Evolutionary conservation across 2,797 vertebrate species (phyloP), one percentile per base, ranked within the genome.

Genomic region (Enteromius fasciolatus): DNA sequence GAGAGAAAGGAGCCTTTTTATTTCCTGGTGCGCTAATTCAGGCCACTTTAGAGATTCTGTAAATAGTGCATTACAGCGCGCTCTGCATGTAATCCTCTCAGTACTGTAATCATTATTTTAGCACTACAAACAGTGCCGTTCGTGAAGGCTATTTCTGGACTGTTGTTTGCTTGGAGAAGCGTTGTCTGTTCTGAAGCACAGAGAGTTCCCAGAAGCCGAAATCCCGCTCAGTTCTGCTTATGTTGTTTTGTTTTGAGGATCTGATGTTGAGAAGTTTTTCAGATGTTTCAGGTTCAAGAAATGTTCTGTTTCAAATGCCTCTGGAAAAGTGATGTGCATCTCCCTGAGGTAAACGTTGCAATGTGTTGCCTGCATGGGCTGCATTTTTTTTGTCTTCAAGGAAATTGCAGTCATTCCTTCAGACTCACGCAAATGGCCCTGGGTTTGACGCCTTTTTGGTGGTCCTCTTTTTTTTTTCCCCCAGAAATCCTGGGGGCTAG

Each of bases 101-200:
- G 86, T 86, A 86, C 89, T 86, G 89, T 92, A 91, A 92, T 92
- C 91, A 93, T 94, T 84, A 90, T 92, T 92, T 90, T 86, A 89
- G 83, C 86, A 90, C 83, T 89, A 90, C 90, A 93, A 92, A 92
- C 89, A 92, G 84, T 83, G 48, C 87, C 87, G 88, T 93, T 93
- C 89, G 86, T 80, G 87, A 77, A 83, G 87, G 91, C 92, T 95
- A 95, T 95, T 94, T 94, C 93, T 88, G 90, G 93, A 87, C 89
- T 78, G 89, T 91, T 94, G 93, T 94, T 94, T 94, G 93, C 92
- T 93, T 90, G 89, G 89, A 93, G 91, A 92, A 88, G 93, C 88
- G 84, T 91, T 91, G 92, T 92, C 91, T 92, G 91, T 94, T 93
- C 90, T 86, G 85, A 92, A 89, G 90, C 91, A 85, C 83, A 85